Base-by-base conservation (phyloP, 1,140 invertebrate genomes). In the Aphelenchoides fujianensis region DNA sequence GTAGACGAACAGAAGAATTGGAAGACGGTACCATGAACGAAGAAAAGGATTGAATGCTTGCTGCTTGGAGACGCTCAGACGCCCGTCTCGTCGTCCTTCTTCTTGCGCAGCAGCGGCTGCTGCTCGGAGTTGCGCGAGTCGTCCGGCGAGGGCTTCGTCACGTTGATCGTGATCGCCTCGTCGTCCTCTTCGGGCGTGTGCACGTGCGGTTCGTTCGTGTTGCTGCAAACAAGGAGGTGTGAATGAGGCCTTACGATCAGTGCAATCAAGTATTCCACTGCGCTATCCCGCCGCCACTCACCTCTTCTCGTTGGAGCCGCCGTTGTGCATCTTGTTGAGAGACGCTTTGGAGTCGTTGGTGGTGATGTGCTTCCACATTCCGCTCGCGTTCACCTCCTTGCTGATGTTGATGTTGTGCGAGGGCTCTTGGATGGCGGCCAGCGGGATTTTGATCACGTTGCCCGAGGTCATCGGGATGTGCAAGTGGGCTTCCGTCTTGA, bases 301-400 rank as follows among this genome's bases (percentile, higher is more conserved):
- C 5, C 5, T 27, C 30, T 71, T 28, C n/a, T 30, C 1, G 23
- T 9, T 37, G 28, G 16, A 34, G 12, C 28, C 3, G 19, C 2
- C 16, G 32, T 7, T 55, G 28, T 9, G 28, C 59, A 27, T 34
- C 53, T 64, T 34, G 23, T 23, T 59, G 23, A 59, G 23, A 27
- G 55, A 7, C 27, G 27, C n/a, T 7, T 75, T 59, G 68, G 54
- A 70, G 61, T 88, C 89, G 63, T 74, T 36, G 63, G 82, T n/a
- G n/a, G n/a, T 93, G 16, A 96, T 92, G 84, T 93, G 92, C 81
- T 94, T 91, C 94, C 94, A 97, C 78, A 95, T 91, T 30, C 91
- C 91, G 31, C 91, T 92, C 84, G 93, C 92, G 82, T 93, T 92
- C 23, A 96, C 90, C 85, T 95, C 93, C 85, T 95, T 92, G 23